Base-by-base conservation (phyloP, 2,888 invertebrate species). In the Ceraclea dissimilis region DNA sequence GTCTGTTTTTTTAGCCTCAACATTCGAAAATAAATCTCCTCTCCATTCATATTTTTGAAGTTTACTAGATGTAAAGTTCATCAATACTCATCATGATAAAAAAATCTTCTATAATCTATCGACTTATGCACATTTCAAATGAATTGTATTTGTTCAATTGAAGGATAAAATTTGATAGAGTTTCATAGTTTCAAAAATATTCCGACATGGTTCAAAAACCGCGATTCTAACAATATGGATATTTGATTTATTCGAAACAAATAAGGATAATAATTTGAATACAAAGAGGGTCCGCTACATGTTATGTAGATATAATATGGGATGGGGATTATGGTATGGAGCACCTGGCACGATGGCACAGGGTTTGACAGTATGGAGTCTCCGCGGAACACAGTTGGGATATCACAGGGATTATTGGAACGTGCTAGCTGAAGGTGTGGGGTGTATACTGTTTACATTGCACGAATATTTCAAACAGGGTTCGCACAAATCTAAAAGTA, bases 221-320 rank as follows among this genome's bases (percentile, higher is more conserved):
- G n/a, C n/a, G n/a, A n/a, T n/a, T n/a, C n/a, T n/a, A 4, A 39
- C 39, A 39, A 16, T 8, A n/a, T 13, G 39, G 16, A 39, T 39
- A 39, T n/a, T 39, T 39, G 39, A 39, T 39, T 39, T 39, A 39
- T 39, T 39, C 39, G 39, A 39, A 39, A 39, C 39, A 39, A 39
- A 39, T 39, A 16, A 39, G 39, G 4, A 39, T 39, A 39, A 39
- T 39, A 39, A 39, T 16, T 39, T 16, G 39, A 39, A n/a, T 39
- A 39, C 39, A 39, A 39, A 16, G 39, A 39, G 39, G 39, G 39
- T 39, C 39, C 16, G 39, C 39, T 13, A 13, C 5, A 13, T 2
- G 2, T 8, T 39, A 6, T 4, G 26, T 26, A 26, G n/a, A n/a
- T n/a, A n/a, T n/a, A n/a, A n/a, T n/a, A 31, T 39, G 16, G 39